Conservation (phyloP, 2,797 vertebrate genomes). For the Microctenopoma lineatum region DNA sequence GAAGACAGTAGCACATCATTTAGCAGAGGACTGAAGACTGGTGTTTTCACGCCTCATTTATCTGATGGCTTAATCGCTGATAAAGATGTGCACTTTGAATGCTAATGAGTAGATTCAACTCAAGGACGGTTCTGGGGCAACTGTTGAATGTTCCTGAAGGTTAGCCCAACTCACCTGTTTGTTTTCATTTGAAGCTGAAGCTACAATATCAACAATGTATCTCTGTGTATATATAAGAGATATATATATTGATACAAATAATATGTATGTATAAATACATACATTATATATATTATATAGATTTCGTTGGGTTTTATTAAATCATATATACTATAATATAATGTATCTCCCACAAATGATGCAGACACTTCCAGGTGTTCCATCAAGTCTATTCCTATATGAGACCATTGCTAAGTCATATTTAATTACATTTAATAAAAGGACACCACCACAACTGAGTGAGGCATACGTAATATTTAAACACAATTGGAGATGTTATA, state of each 20-base stretch:
- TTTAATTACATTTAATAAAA: too few relatives aligned
- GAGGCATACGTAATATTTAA: too few relatives aligned
- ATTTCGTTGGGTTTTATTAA: conserved; percentile 1
- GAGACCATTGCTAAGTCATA: too few relatives aligned
- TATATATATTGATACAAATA: too few relatives aligned
- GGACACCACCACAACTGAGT: too few relatives aligned
- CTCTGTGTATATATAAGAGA: conserved; percentile 11
- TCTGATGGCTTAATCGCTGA: conserved; percentile 75
- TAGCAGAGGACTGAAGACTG: conserved; percentile 55
- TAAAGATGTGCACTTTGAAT: conserved; percentile 60
- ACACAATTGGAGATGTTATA: background rate
- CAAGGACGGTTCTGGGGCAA: conserved; percentile 50
- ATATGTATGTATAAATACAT: too few relatives aligned
- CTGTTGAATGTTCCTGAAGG: conserved; percentile 32
- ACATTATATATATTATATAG: too few relatives aligned
- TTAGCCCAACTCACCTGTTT: background rate
- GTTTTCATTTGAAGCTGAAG: conserved; percentile 37
- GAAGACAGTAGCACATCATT: conserved; percentile 40
- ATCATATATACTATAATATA: background rate
- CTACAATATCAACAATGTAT: conserved; percentile 13
- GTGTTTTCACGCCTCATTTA: conserved; percentile 65
- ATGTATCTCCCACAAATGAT: too few relatives aligned
- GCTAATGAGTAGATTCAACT: conserved; percentile 65
- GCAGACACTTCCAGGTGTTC: too few relatives aligned
- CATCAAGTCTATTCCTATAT: too few relatives aligned